Base-by-base conservation (phyloP, 1,140 invertebrate genomes). In the Harpegnathos saltator region DNA sequence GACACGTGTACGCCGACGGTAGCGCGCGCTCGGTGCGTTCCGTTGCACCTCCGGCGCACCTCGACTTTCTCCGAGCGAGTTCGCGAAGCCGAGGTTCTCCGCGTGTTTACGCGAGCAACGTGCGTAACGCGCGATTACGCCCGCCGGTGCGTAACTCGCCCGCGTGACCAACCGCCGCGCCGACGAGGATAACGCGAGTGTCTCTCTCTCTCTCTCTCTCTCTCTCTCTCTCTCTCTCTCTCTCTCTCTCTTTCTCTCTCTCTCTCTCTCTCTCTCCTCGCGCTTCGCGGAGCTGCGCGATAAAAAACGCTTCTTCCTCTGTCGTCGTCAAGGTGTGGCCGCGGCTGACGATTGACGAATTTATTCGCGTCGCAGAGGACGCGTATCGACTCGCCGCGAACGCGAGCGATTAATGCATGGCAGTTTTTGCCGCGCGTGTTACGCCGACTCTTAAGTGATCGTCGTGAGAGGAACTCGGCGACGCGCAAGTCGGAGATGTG, bases 31-130 rank as follows among this genome's bases (percentile, higher is more conserved):
- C 59, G n/a, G 17, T 62, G 50, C 26, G 38, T 82, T 74, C 33
- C 59, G 50, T 82, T 82, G 72, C 80, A 52, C 71, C 65, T 82
- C 50, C 24, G 61, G 75, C 69, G 61, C n/a, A n/a, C n/a, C 71
- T 86, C 72, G 74, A 88, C 88, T 89, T 89, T 89, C 88, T 86
- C 86, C 75, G 69, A 19, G 50, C 63, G 52, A 62, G 56, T 50
- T 56, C 82, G 65, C 14, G 56, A 54, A 52, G 56, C 63, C 75
- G 54, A 26, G 48, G n/a, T n/a, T n/a, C n/a, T n/a, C 29, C 22
- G 38, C 72, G 83, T 87, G 85, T 86, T 86, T 83, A 85, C 82
- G 77, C 85, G 83, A 71, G 83, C 87, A 44, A 48, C 33, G 77
- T 71, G 74, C 74, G 44, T 73, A 80, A 75, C 38, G 56, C 65